A percentile compares a stretch with the other conserved stretches of the same genome.
Conservation (phyloP, 2,113 vertebrate genomes). For the Dipodomys stephensi region DNA sequence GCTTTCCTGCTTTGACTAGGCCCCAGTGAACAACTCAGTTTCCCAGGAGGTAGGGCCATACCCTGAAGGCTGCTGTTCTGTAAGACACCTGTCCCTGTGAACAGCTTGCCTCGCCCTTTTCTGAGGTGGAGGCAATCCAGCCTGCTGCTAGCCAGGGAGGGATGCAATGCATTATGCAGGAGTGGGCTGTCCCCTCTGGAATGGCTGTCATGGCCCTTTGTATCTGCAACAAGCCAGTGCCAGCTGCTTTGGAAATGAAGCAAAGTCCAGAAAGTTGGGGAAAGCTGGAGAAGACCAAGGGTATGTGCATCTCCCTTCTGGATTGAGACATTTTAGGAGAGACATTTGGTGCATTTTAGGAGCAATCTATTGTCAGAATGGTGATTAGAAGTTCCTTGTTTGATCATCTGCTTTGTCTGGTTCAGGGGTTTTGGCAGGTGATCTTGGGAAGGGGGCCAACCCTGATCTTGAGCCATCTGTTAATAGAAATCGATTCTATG, state of each 20-base stretch:
- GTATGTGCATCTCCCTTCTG: not conserved
- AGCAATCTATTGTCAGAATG: not conserved
- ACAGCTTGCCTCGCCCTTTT: constrained; percentile 33
- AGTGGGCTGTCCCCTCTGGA: not conserved
- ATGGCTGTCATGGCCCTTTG: not conserved
- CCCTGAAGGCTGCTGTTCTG: not conserved
- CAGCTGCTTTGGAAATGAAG: constrained; percentile 54
- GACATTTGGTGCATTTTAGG: not conserved
- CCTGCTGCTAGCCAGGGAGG: constrained; percentile 6
- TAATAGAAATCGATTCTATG: not conserved
- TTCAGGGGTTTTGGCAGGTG: not conserved
- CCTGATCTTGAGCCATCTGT: constrained; percentile 45
- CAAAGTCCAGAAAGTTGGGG: not conserved
- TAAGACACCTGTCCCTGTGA: constrained; percentile 43
- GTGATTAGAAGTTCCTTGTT: not conserved
- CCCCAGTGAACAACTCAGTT: not conserved
- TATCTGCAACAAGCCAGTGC: not conserved
- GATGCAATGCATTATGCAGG: constrained; percentile 44
- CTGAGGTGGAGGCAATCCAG: not conserved
- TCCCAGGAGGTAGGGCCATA: not conserved
- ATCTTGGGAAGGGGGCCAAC: constrained; percentile 54
- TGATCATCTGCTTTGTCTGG: constrained; percentile 53
- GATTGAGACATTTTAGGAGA: not conserved
- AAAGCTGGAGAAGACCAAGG: not conserved
- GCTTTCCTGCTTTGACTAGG: not conserved